Evolutionary conservation across 1,140 invertebrate species (phyloP), one percentile per base, ranked within the genome.

Genomic region (Brachionus sp.): DNA sequence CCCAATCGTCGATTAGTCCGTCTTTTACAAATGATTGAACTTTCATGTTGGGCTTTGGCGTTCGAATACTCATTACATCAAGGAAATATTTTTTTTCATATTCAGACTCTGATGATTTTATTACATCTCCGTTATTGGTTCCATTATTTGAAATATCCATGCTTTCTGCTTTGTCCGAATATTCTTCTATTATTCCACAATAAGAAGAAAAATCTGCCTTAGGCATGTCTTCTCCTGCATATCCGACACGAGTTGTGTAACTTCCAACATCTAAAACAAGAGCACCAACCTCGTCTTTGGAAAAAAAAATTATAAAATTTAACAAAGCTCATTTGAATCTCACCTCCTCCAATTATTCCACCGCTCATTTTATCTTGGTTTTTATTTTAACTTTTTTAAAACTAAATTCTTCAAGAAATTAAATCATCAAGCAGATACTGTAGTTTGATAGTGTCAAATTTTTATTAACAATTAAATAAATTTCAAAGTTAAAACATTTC

Each of bases 221-320:
- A 77, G 95, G 95, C 16, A 93, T 93, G 88, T 97, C 95, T 89
- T 97, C 95, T 82, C 94, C 94, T 19, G 94, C 94, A 91, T 94
- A 95, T 25, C 94, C 94, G 23, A 93, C 93, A 84, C 94, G 89
- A 39, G 95, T 88, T 1, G 95, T 95, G 88, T 95, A 93, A 86
- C 95, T 94, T 0, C 95, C 97, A 62, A 96, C 92, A 89, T 99
- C 97, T 88, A 98, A 97, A 10, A 99, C 97, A 80, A 99, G 88
- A 0, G 97, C 97, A 13, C 96, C 96, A 85, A 99, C 98, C 89
- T 99, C 97, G 91, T 99, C 97, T 83, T 13, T 62, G 19, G 19
- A 50, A 46, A 6, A 46, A 46, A 19, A 12, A 37, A 12, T n/a
- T 2, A 6, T n/a, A 35, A n/a, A 19, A 1, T 57, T 44, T 23